Evolutionary conservation across 1,140 invertebrate genomes (phyloP), one percentile per base, ranked within the genome.

Genomic region (Paraescarpia echinospica): DNA sequence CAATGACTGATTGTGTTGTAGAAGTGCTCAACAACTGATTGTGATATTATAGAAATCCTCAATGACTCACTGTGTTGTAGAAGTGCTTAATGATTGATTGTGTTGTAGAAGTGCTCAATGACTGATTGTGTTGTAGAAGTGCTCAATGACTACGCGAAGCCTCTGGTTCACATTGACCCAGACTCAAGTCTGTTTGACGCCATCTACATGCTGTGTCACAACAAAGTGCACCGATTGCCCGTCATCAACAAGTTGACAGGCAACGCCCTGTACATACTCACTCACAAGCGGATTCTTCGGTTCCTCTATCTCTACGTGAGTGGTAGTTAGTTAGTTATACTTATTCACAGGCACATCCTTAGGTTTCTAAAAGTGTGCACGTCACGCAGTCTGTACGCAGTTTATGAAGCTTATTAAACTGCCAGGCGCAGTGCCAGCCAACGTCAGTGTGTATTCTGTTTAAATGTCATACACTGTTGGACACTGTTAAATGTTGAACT

Each of bases 221-320:
- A 98, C 96, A 97, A 96, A 96, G 99, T 99, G 94, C 99, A 99
- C 97, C 97, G 99, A 95, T 97, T 96, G 95, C 99, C 99, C 94
- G 98, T 99, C 94, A 98, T 99, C 95, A 98, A 99, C 96, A 97
- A 97, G 27, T 97, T 97, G 90, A 99, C 98, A 51, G 98, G 98
- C 95, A 99, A 99, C 96, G 99, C 99, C 93, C 97, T 99, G 90
- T 99, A 99, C 96, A 99, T 99, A 96, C 97, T 99, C 93, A 99
- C 99, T 91, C 99, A 99, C 96, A 99, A 99, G 96, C 97, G 99
- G 95, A 99, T 99, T 96, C 97, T 99, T 92, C 97, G 98, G 96
- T 99, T 99, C 96, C 97, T 99, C 92, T 99, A 99, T 96, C 97
- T 99, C 96, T 99, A 99, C 97, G 98, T 99, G 97, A 98, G 98